phyloP scores from a whole-genome alignment of 2,797 vertebrate genomes.

The Saxicola maurus region DNA sequence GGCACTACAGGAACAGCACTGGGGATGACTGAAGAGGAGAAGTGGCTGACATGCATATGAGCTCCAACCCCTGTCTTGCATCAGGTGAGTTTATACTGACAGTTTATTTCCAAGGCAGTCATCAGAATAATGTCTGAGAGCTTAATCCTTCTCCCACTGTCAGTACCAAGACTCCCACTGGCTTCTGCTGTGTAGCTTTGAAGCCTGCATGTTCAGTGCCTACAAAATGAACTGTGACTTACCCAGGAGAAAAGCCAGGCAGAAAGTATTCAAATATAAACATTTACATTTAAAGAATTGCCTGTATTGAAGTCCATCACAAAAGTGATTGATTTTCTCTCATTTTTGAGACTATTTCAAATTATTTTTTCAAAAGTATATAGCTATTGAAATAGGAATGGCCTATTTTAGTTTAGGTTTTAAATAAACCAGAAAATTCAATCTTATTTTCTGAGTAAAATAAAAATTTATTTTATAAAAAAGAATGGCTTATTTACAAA shows the following conservation, averaged over 20 bases:
- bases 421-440: neutral
- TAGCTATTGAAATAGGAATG: neutral
- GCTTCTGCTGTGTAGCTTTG: neutral
- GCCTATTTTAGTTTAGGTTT: neutral
- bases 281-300: conserved; percentile 5
- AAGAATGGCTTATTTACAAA: neutral
- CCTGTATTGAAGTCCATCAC: neutral
- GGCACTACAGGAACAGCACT: neutral
- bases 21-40: neutral
- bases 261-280: conserved; percentile 19
- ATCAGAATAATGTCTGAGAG: conserved; percentile 18
- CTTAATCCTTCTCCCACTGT: conserved; percentile 1
- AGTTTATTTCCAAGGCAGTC: conserved; percentile 29
- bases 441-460: neutral
- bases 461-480: neutral
- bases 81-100: conserved; percentile 10
- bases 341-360: neutral
- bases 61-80: neutral
- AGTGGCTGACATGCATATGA: neutral
- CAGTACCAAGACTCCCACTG: conserved; percentile 22
- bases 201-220: neutral
- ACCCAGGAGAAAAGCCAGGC: conserved; percentile 9
- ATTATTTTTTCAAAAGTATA: neutral
- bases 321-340: neutral
- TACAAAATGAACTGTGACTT: neutral